Evolutionary conservation across 2,113 vertebrate species (phyloP), one percentile per base, ranked within the genome.

Genomic region (Tauraco erythrolophus): DNA sequence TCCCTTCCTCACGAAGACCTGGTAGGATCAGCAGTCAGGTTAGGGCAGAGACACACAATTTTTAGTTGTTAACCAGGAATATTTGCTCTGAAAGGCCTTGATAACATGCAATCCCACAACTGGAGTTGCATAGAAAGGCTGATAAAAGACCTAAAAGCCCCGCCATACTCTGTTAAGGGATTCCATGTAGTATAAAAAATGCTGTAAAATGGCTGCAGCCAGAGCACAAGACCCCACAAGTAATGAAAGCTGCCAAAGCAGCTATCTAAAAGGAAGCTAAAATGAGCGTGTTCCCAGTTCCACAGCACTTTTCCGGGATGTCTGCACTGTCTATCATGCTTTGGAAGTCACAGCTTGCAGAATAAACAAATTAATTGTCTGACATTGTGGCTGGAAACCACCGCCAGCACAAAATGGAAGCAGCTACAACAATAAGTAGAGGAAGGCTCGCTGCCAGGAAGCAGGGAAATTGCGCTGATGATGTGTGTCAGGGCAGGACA

Each of bases 291-390:
- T 72, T 96, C 82, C 89, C 82, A 88, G 66, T 53, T 85, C 87
- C 69, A 89, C 54, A 82, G 77, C 70, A 72, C 62, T 95, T 85
- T 94, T 92, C 81, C 70, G 6, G 84, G 87, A 96, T 85, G 89
- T 88, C 86, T 95, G 85, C 80, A 53, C 79, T 95, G 92, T 92
- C 94, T 86, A 89, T 94, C 86, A 91, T 1, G 17, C 81, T 88
- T 89, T 92, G 84, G 72, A 95, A 95, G 93, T 69, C 84, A 94
- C 1, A 0, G 74, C 57, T 91, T 94, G 85, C 54, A 93, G 65
- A 94, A 89, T 88, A 94, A 96, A 96, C 96, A 95, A 95, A 91
- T 88, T 91, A 96, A 95, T 89, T 71, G 72, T 77, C 83, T 91
- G 86, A 92, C 91, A 70, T 7, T 43, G 70, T 74, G 84, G 81